These are phyloP conservation scores for Seira sanloemensis DNA, from an alignment of 2,888 invertebrate genomes.

Conservation along the genomic window DNA sequence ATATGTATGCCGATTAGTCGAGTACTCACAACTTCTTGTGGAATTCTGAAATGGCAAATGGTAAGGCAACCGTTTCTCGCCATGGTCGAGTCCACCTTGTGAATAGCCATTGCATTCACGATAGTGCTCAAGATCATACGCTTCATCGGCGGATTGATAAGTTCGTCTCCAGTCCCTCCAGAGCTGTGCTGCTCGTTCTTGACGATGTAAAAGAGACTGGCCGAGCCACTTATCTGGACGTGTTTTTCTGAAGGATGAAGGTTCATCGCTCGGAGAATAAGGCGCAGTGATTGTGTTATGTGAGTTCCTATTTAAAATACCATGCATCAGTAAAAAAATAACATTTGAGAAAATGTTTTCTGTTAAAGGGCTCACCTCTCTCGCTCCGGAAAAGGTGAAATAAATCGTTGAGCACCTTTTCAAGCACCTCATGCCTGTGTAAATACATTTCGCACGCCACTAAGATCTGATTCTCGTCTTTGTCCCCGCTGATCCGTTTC, in stretches of 20 bases:
- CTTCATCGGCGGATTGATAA: constrained; percentile 78
- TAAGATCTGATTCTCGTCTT: constrained; percentile 92
- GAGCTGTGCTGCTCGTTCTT: constrained; percentile 87
- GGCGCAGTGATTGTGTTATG: constrained; percentile 84
- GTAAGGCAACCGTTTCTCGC: constrained; percentile 97
- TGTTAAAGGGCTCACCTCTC: constrained; percentile 80
- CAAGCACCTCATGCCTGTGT: constrained; percentile 88
- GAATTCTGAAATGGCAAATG: constrained; percentile 95
- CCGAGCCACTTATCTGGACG: constrained; percentile 89
- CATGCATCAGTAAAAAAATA: not conserved
- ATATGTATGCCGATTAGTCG: no score
- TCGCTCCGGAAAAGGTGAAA: constrained; percentile 92
- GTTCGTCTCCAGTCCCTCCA: constrained; percentile 75
- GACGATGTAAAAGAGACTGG: constrained; percentile 95
- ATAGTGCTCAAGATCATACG: constrained; percentile 85
- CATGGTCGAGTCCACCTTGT: constrained; percentile 92
- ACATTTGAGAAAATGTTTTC: not conserved
- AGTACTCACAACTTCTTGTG: constrained; percentile 90
- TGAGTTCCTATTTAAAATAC: constrained; percentile 58
- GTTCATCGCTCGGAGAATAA: constrained; percentile 93
- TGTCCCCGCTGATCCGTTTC: constrained; percentile 90
- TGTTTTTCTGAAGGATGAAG: constrained; percentile 90
- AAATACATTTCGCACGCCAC: constrained; percentile 88
- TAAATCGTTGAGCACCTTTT: constrained; percentile 91
- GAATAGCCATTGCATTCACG: constrained; percentile 91